Percentiles rank a stretch among this genome's conserved stretches.
Evolutionary conservation across 2,797 vertebrate genomes (phyloP).

Genomic region (Agapornis canus): DNA sequence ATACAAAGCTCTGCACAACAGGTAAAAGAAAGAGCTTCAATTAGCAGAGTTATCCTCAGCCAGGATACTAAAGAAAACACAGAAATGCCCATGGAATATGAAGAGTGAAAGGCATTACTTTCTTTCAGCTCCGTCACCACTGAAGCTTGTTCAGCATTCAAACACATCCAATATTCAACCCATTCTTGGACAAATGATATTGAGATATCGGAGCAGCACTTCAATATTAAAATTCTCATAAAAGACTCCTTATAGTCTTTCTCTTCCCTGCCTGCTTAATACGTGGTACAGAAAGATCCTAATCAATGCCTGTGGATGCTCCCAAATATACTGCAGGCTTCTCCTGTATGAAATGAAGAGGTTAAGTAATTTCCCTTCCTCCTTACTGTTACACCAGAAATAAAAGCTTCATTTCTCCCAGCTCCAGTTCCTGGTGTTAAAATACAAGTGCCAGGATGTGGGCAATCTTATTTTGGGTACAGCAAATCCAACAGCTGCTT

Average conservation of each 20-base stretch:
- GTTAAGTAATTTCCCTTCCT: background rate
- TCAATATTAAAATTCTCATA: background rate
- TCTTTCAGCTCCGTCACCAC: background rate
- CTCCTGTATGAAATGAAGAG: background rate
- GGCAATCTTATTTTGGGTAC: background rate
- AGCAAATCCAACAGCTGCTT: background rate
- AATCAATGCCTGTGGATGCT: background rate
- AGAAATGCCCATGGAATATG: background rate
- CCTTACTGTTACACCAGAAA: background rate
- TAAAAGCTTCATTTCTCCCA: background rate
- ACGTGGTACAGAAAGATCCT: background rate
- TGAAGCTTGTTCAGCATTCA: background rate
- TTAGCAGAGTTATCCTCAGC: background rate
- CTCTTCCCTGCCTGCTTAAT: background rate
- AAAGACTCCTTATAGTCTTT: background rate
- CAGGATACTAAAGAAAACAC: background rate
- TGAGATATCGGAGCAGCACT: background rate
- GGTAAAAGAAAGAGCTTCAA: background rate
- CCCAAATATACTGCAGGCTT: background rate
- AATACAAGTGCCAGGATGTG: background rate
- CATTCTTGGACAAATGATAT: background rate
- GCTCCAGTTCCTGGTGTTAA: background rate
- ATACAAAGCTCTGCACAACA: background rate
- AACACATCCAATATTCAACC: background rate
- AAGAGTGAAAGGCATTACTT: background rate